Evolutionary conservation across 2,113 vertebrate species (phyloP), one percentile per base, ranked within the genome.

Genomic region (Chauna torquata): DNA sequence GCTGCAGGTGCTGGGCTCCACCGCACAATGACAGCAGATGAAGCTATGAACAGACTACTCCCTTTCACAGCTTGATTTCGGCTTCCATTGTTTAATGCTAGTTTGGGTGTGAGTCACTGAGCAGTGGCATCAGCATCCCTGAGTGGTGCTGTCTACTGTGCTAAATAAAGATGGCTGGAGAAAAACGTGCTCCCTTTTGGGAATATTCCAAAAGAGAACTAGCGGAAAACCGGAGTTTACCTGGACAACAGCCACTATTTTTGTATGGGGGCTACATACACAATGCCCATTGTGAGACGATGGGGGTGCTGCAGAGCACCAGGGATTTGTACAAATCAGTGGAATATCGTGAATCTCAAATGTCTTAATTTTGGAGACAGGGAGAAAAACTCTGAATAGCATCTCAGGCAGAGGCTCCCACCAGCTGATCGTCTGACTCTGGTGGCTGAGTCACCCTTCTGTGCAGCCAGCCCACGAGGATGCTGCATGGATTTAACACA

Each of bases 341-440:
- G 54, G 59, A 92, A 77, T 28, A 65, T 0, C 18, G 36, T 38
- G 27, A 82, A 69, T 57, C 68, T 70, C 30, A 49, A 92, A 72
- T 2, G 3, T 38, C 45, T 74, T 70, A 4, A 17, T 62, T 96
- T 77, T 89, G 86, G 80, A 90, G 64, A 58, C 10, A 34, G 17
- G n/a, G 34, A 86, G 61, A 59, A 90, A 83, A 72, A 80, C 45
- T 38, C 24, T 47, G 54, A 96, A 42, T 0, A 4, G 47, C 34
- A 72, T 6, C 75, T 85, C n/a, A 32, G 64, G 54, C 52, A 69
- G 34, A 71, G 45, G 54, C 13, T 76, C 40, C 58, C 81, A 86
- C 30, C 3, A 66, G 61, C n/a, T 3, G 1, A 47, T 50, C 0
- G 0, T 55, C 74, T 45, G 36, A 82, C 54, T 71, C 70, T 32